Percentiles rank a stretch among this genome's conserved stretches.
Evolutionary conservation across 2,888 invertebrate species (phyloP).

Genomic region (Tillus elongatus): DNA sequence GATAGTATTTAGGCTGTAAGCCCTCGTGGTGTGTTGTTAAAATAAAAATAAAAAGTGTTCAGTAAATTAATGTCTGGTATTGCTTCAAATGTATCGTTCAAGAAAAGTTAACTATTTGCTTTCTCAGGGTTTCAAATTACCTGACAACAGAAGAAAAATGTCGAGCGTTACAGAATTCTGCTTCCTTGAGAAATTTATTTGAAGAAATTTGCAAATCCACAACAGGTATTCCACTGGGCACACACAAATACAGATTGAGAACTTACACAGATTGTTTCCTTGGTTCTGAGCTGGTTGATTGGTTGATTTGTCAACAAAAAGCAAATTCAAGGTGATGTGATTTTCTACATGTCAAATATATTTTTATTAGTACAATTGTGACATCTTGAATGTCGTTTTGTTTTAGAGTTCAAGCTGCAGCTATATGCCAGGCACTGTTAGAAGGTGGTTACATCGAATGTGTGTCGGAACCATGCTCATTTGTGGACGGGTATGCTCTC

Average conservation of each 20-base stretch:
- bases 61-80: too few species aligned
- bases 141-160: constrained; percentile 47
- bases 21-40: too few species aligned
- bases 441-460: constrained; percentile 68
- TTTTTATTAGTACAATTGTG: too few species aligned
- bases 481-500: constrained; percentile 44
- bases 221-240: constrained; percentile 50
- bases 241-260: constrained; percentile 60
- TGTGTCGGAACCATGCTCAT: constrained; percentile 46
- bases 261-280: constrained; percentile 68
- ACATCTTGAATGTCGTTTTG: constrained; percentile 7
- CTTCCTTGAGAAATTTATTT: constrained; percentile 53
- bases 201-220: constrained; percentile 47
- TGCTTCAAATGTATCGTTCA: too few species aligned
- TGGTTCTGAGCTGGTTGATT: constrained; percentile 73
- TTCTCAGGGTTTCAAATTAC: constrained; percentile 28
- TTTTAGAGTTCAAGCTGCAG: constrained; percentile 61
- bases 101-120: too few species aligned
- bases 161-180: constrained; percentile 48
- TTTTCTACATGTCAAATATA: too few species aligned
- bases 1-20: too few species aligned
- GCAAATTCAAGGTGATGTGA: constrained; percentile 63
- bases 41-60: too few species aligned
- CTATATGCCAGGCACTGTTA: constrained; percentile 69
- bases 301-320: constrained; percentile 70